These are phyloP conservation scores for Alauda arvensis DNA, from an alignment of 2,797 vertebrate genomes.

Conservation along the genomic window DNA sequence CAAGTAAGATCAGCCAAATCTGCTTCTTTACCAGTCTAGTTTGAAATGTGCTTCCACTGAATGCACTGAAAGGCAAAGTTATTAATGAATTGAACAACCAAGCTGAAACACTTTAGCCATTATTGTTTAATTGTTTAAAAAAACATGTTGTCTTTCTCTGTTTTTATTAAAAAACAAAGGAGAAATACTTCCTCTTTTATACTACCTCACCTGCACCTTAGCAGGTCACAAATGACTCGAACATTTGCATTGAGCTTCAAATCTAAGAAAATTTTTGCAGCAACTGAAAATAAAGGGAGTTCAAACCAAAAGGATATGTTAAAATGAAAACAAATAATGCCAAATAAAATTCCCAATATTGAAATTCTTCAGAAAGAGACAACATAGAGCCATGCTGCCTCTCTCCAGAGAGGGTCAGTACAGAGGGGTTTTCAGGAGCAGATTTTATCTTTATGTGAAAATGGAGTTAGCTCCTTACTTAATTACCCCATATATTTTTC, in stretches of 20 bases:
- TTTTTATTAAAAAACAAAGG: not conserved
- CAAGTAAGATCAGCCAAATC: not conserved
- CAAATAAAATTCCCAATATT: not conserved
- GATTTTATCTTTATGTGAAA: not conserved
- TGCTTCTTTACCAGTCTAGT: not conserved
- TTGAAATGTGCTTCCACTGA: not conserved
- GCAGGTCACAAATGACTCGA: not conserved
- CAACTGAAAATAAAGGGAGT: not conserved
- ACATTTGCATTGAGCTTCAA: not conserved
- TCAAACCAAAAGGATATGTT: not conserved
- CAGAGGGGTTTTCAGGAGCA: not conserved
- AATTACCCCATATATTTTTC: not conserved
- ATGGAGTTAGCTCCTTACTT: not conserved
- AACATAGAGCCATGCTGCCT: not conserved
- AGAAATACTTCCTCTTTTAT: not conserved
- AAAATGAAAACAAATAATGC: not conserved
- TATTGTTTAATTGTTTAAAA: not conserved
- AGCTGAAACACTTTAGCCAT: not conserved
- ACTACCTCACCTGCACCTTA: not conserved
- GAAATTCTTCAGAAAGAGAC: not conserved
- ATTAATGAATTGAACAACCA: not conserved
- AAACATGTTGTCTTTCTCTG: not conserved
- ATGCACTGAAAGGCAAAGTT: not conserved
- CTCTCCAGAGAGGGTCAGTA: not conserved
- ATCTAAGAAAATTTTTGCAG: not conserved